A percentile compares a stretch with the other conserved stretches of the same genome.
phyloP scores from a whole-genome alignment of 2,888 invertebrate genomes.

The Perithous albicinctus region DNA sequence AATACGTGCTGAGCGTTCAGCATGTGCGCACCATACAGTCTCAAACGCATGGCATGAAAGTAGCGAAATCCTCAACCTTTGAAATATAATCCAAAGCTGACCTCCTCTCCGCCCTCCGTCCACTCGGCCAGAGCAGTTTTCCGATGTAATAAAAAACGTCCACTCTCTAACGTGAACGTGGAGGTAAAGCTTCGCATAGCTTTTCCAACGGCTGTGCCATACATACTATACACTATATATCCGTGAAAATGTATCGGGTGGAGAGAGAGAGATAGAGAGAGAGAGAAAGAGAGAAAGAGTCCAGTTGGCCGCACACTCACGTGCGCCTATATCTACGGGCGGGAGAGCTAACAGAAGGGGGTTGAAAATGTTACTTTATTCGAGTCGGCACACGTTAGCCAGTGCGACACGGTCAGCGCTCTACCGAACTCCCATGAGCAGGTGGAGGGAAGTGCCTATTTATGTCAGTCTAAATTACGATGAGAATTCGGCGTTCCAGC shows the following conservation, averaged over 20 bases:
- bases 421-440: constrained; percentile 40
- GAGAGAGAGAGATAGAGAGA: no score
- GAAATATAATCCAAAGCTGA: constrained; percentile 57
- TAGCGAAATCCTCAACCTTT: constrained; percentile 60
- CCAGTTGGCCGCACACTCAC: constrained; percentile 29
- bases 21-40: not conserved
- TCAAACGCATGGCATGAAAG: not conserved
- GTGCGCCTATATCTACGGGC: constrained; percentile 1
- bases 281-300: no score
- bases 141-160: constrained; percentile 47
- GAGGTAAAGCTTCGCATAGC: constrained; percentile 45
- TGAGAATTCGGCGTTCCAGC: constrained; percentile 25
- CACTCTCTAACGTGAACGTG: constrained; percentile 32
- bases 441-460: constrained; percentile 57
- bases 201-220: constrained; percentile 34
- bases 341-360: constrained; percentile 33
- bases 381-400: constrained; percentile 51
- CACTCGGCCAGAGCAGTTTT: constrained; percentile 36
- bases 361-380: constrained; percentile 54
- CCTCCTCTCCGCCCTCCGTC: constrained; percentile 16
- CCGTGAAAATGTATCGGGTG: constrained; percentile 49
- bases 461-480: constrained; percentile 48
- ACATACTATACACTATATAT: constrained; percentile 9
- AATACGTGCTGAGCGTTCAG: constrained; percentile 52
- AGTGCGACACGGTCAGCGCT: constrained; percentile 31